Evolutionary conservation across 1,140 invertebrate genomes (phyloP).

Genomic region (Neocloeon triangulifer): DNA sequence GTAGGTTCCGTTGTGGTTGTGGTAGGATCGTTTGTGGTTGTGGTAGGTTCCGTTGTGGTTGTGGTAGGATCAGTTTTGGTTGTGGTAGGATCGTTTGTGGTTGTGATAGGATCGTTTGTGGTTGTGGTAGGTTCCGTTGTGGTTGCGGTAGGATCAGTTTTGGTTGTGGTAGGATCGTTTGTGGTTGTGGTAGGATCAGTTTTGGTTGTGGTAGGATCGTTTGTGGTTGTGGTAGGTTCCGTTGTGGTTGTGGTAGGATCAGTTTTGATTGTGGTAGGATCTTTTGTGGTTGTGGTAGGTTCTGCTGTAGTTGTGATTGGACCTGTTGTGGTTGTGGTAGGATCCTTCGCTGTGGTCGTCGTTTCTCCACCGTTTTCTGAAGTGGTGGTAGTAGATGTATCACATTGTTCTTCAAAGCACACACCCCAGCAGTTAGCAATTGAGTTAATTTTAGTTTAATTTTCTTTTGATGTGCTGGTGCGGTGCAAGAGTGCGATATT

Average conservation of each 20-base stretch:
- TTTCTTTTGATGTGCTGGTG: too few relatives aligned
- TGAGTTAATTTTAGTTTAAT: too few relatives aligned
- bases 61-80: constrained; percentile 9
- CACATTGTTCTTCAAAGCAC: too few relatives aligned
- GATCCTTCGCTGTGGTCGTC: too few relatives aligned
- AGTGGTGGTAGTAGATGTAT: too few relatives aligned
- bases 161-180: constrained; percentile 8
- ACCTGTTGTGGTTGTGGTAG: constrained; percentile 3
- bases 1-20: constrained; percentile 9
- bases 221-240: constrained; percentile 5
- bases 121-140: constrained; percentile 7
- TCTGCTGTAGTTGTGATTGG: constrained; percentile 6
- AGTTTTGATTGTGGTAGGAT: constrained; percentile 4
- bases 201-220: constrained; percentile 4
- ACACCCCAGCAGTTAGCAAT: too few relatives aligned
- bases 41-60: constrained; percentile 9
- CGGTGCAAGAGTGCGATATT: too few relatives aligned
- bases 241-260: constrained; percentile 5
- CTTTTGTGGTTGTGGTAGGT: constrained; percentile 7
- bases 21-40: constrained; percentile 8
- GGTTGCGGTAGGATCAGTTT: constrained; percentile 8
- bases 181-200: constrained; percentile 7
- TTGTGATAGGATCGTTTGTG: constrained; percentile 6
- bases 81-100: too few relatives aligned
- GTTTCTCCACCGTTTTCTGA: too few relatives aligned